phyloP scores from a whole-genome alignment of 2,888 invertebrate genomes.

The Agrenia bidenticulata region DNA sequence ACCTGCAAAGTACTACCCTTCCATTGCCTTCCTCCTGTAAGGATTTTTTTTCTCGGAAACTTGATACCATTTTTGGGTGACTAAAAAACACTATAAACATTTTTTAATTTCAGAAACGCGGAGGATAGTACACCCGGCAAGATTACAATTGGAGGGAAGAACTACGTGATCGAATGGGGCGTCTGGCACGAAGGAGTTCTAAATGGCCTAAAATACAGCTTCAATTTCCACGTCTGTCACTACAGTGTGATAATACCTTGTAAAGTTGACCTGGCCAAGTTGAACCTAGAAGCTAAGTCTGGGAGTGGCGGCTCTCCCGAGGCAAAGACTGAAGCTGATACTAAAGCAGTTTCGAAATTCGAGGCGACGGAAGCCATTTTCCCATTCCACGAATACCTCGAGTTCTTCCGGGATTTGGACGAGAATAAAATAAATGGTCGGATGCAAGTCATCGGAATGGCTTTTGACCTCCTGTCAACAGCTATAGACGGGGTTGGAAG shows the following conservation, averaged over 20 bases:
- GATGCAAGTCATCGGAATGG: background rate
- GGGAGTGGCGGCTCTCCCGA: background rate
- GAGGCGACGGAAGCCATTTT: background rate
- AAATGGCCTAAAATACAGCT: conserved; percentile 3
- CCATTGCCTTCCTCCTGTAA: conserved; percentile 3
- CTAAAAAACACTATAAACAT: no score
- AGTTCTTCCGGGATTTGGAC: background rate
- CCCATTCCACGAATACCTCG: background rate
- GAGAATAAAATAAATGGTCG: conserved; percentile 3
- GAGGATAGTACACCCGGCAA: no score
- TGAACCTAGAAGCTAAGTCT: background rate
- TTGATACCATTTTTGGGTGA: no score
- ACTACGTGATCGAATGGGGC: background rate
- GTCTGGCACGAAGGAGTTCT: conserved; percentile 10
- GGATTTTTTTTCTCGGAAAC: no score
- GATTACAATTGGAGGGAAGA: background rate
- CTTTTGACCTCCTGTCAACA: background rate
- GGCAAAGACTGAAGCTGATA: background rate
- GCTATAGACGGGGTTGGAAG: background rate
- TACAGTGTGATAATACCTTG: conserved; percentile 2
- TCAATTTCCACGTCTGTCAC: conserved; percentile 4
- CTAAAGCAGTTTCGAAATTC: background rate
- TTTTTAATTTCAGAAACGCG: no score
- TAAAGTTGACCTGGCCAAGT: background rate
- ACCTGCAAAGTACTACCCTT: conserved; percentile 4